Conservation (phyloP, 2,797 vertebrate species). For the Loriculus beryllinus region DNA sequence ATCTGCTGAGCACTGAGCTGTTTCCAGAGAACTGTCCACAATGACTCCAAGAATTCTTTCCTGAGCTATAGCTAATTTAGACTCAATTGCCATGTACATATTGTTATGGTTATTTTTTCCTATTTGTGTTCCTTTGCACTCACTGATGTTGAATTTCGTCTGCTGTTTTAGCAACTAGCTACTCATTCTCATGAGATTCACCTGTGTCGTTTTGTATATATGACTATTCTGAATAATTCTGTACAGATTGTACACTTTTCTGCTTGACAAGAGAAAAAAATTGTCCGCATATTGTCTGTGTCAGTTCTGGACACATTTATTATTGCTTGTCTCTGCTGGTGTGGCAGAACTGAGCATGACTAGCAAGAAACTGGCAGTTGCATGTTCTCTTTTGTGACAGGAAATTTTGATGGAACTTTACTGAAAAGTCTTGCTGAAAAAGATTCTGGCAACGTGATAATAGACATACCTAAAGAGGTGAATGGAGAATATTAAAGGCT, state of each 20-base stretch:
- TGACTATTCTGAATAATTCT: background rate
- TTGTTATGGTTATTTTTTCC: background rate
- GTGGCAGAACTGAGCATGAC: background rate
- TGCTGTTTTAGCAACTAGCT: background rate
- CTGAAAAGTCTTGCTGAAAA: background rate
- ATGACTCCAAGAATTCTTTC: background rate
- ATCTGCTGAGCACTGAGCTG: background rate
- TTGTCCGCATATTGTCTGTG: background rate
- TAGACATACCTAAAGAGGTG: fast-evolving
- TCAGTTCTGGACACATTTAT: background rate
- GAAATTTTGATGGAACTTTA: background rate
- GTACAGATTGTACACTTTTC: background rate
- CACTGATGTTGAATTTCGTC: background rate
- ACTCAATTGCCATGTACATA: background rate
- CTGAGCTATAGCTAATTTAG: background rate
- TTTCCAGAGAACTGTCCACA: background rate
- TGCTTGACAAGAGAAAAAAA: background rate
- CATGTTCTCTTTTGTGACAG: background rate
- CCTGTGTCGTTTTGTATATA: background rate
- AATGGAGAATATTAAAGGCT: background rate
- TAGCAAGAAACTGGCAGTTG: background rate
- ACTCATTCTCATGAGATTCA: background rate
- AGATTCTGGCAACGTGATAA: background rate
- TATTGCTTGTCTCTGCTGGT: background rate
- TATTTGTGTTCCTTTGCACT: background rate